phyloP scores from a whole-genome alignment of 2,888 invertebrate genomes.

The Nasonia oneida region DNA sequence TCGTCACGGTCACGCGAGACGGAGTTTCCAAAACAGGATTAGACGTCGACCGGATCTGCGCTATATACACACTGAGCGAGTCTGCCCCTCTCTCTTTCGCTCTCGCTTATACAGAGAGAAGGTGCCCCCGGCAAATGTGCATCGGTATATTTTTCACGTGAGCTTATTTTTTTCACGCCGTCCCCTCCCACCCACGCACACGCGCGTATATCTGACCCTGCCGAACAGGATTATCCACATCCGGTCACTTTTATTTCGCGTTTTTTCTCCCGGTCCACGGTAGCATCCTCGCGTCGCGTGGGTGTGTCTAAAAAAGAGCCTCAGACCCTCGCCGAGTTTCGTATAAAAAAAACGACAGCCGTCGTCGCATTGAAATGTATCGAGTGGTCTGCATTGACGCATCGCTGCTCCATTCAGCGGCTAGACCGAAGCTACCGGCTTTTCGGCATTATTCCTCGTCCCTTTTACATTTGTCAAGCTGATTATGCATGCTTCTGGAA shows the following conservation, averaged over 20 bases:
- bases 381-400: slow-evolving; percentile 72
- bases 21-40: slow-evolving; percentile 76
- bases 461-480: slow-evolving; percentile 64
- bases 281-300: slow-evolving; percentile 51
- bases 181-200: slow-evolving; percentile 22
- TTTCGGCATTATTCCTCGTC: slow-evolving; percentile 66
- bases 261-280: slow-evolving; percentile 57
- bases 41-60: slow-evolving; percentile 69
- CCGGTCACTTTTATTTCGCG: slow-evolving; percentile 74
- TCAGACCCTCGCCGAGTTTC: neutral
- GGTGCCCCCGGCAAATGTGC: slow-evolving; percentile 64
- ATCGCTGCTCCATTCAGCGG: slow-evolving; percentile 65
- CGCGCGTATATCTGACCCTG: slow-evolving; percentile 37
- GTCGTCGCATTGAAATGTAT: slow-evolving; percentile 68
- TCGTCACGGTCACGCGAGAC: slow-evolving; percentile 74
- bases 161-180: slow-evolving; percentile 51
- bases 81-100: slow-evolving; percentile 39
- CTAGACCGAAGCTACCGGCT: slow-evolving; percentile 61
- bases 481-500: slow-evolving; percentile 59
- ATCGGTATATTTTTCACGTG: slow-evolving; percentile 70
- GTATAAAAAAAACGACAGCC: slow-evolving; percentile 23
- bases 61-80: neutral
- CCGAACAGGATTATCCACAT: slow-evolving; percentile 75
- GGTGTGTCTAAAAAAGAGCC: slow-evolving; percentile 46
- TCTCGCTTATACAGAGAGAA: neutral